Evolutionary conservation across 92 coral and sea anemone species (phyloP).

Genomic region (Pocillopora grandis): DNA sequence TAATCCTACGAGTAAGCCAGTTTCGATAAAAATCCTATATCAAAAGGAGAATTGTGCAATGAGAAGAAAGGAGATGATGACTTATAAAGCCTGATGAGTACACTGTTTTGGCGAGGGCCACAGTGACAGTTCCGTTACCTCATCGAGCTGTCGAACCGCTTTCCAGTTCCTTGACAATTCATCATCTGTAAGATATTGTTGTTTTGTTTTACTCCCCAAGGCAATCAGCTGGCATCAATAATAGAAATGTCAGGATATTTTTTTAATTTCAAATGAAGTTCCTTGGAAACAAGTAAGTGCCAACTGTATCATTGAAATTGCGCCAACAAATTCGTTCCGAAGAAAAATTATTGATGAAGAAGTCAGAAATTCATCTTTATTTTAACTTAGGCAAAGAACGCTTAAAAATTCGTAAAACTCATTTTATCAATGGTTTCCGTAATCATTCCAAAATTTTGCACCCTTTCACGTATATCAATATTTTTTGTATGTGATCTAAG

Average conservation of each 20-base stretch:
- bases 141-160: not conserved
- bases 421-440: too few species aligned
- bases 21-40: not conserved
- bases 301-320: not conserved
- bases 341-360: too few species aligned
- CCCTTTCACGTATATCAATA: too few species aligned
- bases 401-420: too few species aligned
- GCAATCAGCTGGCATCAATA: slow-evolving; percentile 35
- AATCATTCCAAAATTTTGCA: too few species aligned
- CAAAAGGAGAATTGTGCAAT: not conserved
- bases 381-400: too few species aligned
- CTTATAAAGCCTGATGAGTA: not conserved
- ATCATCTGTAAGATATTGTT: slow-evolving; percentile 4
- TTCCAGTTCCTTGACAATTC: not conserved
- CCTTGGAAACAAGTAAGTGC: not conserved
- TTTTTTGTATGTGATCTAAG: too few species aligned
- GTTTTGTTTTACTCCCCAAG: slow-evolving; percentile 3
- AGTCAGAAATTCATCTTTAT: too few species aligned
- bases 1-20: not conserved
- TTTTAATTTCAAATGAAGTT: slow-evolving; percentile 13
- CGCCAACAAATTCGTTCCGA: not conserved
- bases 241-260: slow-evolving; percentile 18
- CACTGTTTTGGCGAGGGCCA: not conserved
- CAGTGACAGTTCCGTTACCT: not conserved
- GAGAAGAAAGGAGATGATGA: not conserved